phyloP scores from a whole-genome alignment of 2,888 invertebrate genomes.

The Aporophyla lueneburgensis region DNA sequence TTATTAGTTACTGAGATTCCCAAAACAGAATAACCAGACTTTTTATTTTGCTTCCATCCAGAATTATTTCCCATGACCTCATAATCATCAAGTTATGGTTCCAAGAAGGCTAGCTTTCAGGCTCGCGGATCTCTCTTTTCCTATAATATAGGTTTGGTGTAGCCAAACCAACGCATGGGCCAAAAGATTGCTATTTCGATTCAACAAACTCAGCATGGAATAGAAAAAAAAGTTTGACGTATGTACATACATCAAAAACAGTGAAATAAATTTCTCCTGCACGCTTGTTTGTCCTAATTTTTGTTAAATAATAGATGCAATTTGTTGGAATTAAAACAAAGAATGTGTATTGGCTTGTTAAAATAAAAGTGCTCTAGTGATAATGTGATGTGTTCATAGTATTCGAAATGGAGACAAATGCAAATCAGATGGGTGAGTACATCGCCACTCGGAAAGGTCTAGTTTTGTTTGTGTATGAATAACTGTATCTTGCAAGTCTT shows the following conservation, averaged over 20 bases:
- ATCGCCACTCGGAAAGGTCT: slow-evolving; percentile 70
- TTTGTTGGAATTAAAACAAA: slow-evolving; percentile 56
- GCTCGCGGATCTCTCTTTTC: neutral
- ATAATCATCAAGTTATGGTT: no score
- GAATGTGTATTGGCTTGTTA: slow-evolving; percentile 63
- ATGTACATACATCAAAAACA: slow-evolving; percentile 76
- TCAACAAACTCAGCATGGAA: slow-evolving; percentile 21
- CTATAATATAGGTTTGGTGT: neutral
- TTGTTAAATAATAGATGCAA: slow-evolving; percentile 65
- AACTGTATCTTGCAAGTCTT: slow-evolving; percentile 85
- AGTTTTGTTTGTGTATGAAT: slow-evolving; percentile 87
- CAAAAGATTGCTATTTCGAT: slow-evolving; percentile 48
- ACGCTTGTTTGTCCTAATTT: slow-evolving; percentile 78
- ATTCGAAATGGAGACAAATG: slow-evolving; percentile 87
- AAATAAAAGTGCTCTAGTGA: slow-evolving; percentile 75
- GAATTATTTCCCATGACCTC: neutral
- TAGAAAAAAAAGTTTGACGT: slow-evolving; percentile 71
- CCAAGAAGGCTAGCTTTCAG: no score
- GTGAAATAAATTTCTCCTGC: slow-evolving; percentile 70
- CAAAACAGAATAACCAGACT: neutral
- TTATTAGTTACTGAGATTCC: no score
- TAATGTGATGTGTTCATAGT: slow-evolving; percentile 83
- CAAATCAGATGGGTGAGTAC: slow-evolving; percentile 88
- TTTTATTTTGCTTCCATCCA: neutral
- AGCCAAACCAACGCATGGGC: rapidly evolving